Evolutionary conservation across 2,888 invertebrate genomes (phyloP).

Genomic region (Thymelicus lineola): DNA sequence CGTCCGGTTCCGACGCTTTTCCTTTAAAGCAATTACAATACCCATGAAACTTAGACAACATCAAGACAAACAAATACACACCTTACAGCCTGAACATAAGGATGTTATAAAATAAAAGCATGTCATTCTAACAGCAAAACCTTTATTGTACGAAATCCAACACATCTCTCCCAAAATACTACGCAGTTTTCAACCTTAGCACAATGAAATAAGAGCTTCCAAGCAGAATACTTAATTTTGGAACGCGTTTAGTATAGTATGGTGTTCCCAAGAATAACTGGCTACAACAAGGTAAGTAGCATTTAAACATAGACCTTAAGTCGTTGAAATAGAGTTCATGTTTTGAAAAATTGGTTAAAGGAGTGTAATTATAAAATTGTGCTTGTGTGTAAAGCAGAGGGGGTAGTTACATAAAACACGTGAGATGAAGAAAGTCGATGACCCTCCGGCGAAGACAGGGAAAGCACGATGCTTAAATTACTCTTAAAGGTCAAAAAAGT

Average conservation of each 20-base stretch:
- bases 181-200: slow-evolving; percentile 46
- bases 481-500: slow-evolving; percentile 44
- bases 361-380: slow-evolving; percentile 34
- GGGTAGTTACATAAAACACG: slow-evolving; percentile 74
- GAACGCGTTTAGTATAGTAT: slow-evolving; percentile 10
- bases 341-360: not conserved
- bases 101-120: not conserved
- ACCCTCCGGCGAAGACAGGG: slow-evolving; percentile 69
- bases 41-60: not conserved
- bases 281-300: not conserved
- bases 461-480: slow-evolving; percentile 70
- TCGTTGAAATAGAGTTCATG: not conserved
- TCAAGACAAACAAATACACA: not conserved
- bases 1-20: slow-evolving; percentile 79
- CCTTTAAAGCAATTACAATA: slow-evolving; percentile 61
- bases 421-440: slow-evolving; percentile 67
- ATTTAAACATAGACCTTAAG: slow-evolving; percentile 35
- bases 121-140: not conserved
- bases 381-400: slow-evolving; percentile 52
- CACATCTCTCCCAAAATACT: not conserved
- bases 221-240: slow-evolving; percentile 10
- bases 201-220: slow-evolving; percentile 32
- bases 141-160: slow-evolving; percentile 10
- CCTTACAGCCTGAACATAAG: not conserved
- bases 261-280: slow-evolving; percentile 8